Conservation (phyloP, 2,113 vertebrate genomes). For the Sclerurus mexicanus region DNA sequence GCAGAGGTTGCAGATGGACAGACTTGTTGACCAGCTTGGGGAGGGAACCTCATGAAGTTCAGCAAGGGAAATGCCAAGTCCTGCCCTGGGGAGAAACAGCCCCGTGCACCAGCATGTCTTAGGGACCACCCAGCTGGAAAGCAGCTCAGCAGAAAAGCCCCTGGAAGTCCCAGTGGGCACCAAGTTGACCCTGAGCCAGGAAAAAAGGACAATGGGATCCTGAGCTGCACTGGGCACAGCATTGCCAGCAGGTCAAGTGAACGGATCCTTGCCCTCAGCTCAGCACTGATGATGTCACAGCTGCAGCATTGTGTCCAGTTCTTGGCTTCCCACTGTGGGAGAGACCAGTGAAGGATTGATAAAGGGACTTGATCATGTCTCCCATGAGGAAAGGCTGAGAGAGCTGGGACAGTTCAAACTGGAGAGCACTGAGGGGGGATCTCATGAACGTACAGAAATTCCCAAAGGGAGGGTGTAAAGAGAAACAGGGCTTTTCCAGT, state of each 20-base stretch:
- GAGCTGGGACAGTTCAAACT: not conserved
- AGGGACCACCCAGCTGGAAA: not conserved
- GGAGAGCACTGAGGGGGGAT: not conserved
- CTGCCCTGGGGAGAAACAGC: not conserved
- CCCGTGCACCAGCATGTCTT: accelerated
- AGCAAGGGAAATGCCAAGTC: not conserved
- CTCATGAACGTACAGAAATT: not conserved
- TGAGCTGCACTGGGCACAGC: not conserved
- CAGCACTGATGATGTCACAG: not conserved
- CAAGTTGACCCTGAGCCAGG: not conserved
- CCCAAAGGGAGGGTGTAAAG: not conserved
- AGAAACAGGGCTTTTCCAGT: not conserved
- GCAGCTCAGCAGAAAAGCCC: not conserved
- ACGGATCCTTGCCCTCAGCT: not conserved
- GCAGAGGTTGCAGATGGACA: not conserved
- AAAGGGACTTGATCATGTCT: not conserved
- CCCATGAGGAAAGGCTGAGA: not conserved
- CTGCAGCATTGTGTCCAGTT: not conserved
- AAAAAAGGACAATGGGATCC: not conserved
- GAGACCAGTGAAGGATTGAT: not conserved
- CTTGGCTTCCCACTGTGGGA: not conserved
- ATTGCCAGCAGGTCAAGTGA: not conserved
- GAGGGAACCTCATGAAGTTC: not conserved
- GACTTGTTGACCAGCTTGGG: not conserved
- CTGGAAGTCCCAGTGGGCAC: not conserved